phyloP scores from a whole-genome alignment of 2,888 invertebrate genomes.

The Unio pictorum region DNA sequence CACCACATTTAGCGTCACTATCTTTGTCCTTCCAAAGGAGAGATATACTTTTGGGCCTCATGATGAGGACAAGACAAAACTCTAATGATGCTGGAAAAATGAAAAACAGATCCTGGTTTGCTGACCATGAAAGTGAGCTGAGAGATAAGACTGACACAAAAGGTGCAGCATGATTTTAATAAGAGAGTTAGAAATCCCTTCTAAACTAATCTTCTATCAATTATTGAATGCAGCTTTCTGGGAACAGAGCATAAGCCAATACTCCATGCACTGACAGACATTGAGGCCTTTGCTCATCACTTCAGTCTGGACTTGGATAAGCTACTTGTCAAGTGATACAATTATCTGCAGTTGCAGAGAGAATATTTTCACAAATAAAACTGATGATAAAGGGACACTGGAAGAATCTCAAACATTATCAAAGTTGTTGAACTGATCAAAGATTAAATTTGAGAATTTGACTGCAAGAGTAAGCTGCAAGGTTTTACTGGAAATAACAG shows the following conservation, averaged over 20 bases:
- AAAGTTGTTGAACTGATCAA: slow-evolving; percentile 11
- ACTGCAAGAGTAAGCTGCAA: too few species aligned
- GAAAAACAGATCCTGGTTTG: too few species aligned
- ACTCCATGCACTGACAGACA: slow-evolving; percentile 13
- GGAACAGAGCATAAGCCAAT: not conserved
- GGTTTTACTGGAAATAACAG: too few species aligned
- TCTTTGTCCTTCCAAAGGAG: slow-evolving; percentile 18
- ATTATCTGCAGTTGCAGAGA: slow-evolving; percentile 12
- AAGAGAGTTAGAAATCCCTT: too few species aligned
- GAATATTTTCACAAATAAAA: slow-evolving; percentile 19
- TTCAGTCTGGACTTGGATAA: slow-evolving; percentile 14
- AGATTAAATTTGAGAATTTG: too few species aligned
- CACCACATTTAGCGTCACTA: slow-evolving; percentile 20
- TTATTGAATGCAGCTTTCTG: too few species aligned
- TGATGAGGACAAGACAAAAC: slow-evolving; percentile 8
- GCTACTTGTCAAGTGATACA: slow-evolving; percentile 13
- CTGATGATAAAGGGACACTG: slow-evolving; percentile 14
- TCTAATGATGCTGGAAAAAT: not conserved
- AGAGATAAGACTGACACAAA: too few species aligned
- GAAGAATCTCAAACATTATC: slow-evolving; percentile 7
- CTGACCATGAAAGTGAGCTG: too few species aligned
- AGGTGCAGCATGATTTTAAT: too few species aligned
- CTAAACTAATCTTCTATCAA: too few species aligned
- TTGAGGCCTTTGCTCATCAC: slow-evolving; percentile 10
- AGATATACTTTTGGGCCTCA: slow-evolving; percentile 16